Percentiles rank a stretch among this genome's conserved stretches.
phyloP scores from a whole-genome alignment of 2,797 vertebrate species.

The Pogoniulus pusillus region DNA sequence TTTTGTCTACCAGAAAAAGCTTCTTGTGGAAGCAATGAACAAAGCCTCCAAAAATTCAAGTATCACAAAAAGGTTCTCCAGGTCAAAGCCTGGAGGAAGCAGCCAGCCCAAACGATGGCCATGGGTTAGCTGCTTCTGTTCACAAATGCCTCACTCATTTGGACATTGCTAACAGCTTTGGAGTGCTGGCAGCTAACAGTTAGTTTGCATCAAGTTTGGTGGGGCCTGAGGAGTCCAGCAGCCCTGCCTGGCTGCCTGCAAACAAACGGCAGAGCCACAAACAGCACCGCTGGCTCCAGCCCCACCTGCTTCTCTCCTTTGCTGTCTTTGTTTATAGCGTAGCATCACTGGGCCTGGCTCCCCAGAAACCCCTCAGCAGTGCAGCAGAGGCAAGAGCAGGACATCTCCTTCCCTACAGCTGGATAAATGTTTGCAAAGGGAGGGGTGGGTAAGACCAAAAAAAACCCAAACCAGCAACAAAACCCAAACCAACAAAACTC shows the following conservation, averaged over 20 bases:
- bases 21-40: constrained; percentile 40
- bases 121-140: not conserved
- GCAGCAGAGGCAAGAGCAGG: not conserved
- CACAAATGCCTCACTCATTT: constrained; percentile 9
- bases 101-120: not conserved
- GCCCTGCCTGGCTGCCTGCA: not conserved
- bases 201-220: not conserved
- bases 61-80: constrained; percentile 61
- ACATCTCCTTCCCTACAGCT: not conserved
- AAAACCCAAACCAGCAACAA: not conserved
- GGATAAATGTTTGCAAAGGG: not conserved
- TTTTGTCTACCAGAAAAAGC: constrained; percentile 59
- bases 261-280: not conserved
- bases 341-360: not conserved
- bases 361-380: not conserved
- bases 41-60: constrained; percentile 64
- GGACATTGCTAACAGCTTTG: not conserved
- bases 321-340: not conserved
- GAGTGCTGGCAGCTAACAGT: not conserved
- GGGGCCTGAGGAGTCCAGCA: constrained; percentile 7
- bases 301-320: not conserved
- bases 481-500: not conserved
- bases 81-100: constrained; percentile 59
- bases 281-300: not conserved
- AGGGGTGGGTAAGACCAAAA: not conserved